A percentile compares a stretch with the other conserved stretches of the same genome.
Conservation (phyloP, 2,797 vertebrate species). For the Sebastes variabilis region DNA sequence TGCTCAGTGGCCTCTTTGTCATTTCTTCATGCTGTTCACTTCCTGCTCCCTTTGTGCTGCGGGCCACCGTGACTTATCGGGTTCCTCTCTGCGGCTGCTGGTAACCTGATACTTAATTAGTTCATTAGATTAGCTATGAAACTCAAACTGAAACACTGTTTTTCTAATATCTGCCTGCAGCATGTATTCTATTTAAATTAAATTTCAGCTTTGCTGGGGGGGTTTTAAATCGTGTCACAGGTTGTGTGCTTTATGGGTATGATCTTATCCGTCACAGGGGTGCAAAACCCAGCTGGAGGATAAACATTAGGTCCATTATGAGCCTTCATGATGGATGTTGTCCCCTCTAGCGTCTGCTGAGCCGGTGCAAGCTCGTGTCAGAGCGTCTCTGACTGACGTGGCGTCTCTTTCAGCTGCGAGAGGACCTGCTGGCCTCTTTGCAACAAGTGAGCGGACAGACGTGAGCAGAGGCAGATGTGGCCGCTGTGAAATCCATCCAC, state of each 20-base stretch:
- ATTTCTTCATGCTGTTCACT: constrained; percentile 51
- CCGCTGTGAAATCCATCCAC: constrained; percentile 56
- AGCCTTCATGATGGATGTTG: constrained; percentile 33
- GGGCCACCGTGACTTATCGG: constrained; percentile 55
- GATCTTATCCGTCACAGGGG: constrained; percentile 32
- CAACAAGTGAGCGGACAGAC: constrained; percentile 45
- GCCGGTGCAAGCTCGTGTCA: not conserved
- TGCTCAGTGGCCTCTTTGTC: constrained; percentile 49
- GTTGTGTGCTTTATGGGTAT: constrained; percentile 23
- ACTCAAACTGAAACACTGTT: constrained; percentile 59
- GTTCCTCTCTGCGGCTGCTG: constrained; percentile 49
- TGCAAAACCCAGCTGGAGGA: constrained; percentile 34
- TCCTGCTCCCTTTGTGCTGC: constrained; percentile 55
- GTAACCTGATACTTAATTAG: constrained; percentile 56
- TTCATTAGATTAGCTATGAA: constrained; percentile 71
- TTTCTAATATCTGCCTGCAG: constrained; percentile 61
- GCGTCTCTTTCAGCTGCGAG: constrained; percentile 32
- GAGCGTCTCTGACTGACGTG: constrained; percentile 31
- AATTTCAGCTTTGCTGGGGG: constrained; percentile 50
- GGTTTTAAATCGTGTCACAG: constrained; percentile 34
- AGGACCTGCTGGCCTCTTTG: constrained; percentile 5
- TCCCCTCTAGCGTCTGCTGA: not conserved
- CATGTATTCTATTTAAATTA: constrained; percentile 58
- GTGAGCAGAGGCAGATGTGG: constrained; percentile 37
- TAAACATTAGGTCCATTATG: constrained; percentile 33